phyloP scores from a whole-genome alignment of 2,888 invertebrate species.

The Capitulum mitella region DNA sequence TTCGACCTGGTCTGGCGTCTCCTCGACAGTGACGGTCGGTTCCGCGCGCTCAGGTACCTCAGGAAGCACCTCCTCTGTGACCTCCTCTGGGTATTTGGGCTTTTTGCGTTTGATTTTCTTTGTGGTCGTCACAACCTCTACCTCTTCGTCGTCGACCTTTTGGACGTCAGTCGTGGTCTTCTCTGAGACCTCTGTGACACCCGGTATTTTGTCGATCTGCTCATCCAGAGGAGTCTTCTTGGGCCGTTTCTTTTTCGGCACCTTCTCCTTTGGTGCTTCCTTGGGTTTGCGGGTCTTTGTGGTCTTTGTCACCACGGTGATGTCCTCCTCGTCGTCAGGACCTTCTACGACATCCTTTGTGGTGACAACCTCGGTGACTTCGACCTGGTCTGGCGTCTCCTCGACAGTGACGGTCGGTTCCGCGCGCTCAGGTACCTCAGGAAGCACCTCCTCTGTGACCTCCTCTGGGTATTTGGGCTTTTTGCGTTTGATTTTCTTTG shows the following conservation, averaged over 20 bases:
- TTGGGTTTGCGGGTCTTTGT: background rate
- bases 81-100: background rate
- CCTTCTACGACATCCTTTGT: background rate
- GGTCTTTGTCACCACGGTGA: background rate
- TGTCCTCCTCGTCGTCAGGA: background rate
- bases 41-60: background rate
- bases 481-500: background rate
- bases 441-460: background rate
- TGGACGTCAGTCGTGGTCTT: background rate
- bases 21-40: background rate
- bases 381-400: background rate
- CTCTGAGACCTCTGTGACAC: background rate
- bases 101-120: background rate
- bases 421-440: background rate
- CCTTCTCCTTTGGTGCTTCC: background rate
- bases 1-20: background rate
- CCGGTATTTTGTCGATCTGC: background rate
- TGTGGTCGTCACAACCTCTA: background rate
- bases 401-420: background rate
- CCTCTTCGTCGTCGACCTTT: background rate
- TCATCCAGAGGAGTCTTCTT: background rate
- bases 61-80: background rate
- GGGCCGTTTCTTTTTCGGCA: background rate
- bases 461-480: background rate
- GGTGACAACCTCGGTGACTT: background rate